Evolutionary conservation across 2,888 invertebrate species (phyloP), one percentile per base, ranked within the genome.

Genomic region (Julus scandinavius): DNA sequence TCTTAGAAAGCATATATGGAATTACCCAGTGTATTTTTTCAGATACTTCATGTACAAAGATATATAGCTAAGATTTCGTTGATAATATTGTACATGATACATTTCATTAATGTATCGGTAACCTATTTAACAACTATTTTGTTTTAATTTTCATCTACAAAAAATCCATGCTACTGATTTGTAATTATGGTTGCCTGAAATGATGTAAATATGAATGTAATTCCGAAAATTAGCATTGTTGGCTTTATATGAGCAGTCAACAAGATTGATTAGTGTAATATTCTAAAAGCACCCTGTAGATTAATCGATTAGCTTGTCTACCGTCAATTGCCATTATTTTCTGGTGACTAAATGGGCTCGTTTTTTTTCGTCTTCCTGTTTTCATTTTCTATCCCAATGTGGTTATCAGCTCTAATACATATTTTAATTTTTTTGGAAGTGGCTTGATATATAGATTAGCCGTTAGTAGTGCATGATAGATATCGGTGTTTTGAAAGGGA

Each of bases 391-490:
- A 80, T 80, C 80, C 80, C 38, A 80, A 80, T 13, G 80, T 80
- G 80, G 80, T 80, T 80, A 80, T 80, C 80, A 80, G 80, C 38
- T 80, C 80, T 80, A 80, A 29, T 80, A 80, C 80, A 80, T 80
- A 80, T 80, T 80, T 80, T 38, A 80, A 13, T 80, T 80, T 80
- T 80, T 80, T 80, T 80, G 38, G 38, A 80, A 38, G 80, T 80
- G 80, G 80, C 38, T 38, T 38, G 38, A 38, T 2, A 13, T 80
- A 80, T 49, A 54, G 85, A 85, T 87, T 87, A 87, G 87, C 40
- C 87, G 87, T 87, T 87, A 87, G 58, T 87, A 87, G 87, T 87
- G 87, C 87, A 87, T 87, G 87, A 58, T 87, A 58, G 58, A 87
- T 49, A 87, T n/a, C 38, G 11, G 38, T 20, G 63, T 80, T 38